A percentile compares a stretch with the other conserved stretches of the same genome.
Conservation (phyloP, 2,888 invertebrate genomes). For the Meta bourneti region DNA sequence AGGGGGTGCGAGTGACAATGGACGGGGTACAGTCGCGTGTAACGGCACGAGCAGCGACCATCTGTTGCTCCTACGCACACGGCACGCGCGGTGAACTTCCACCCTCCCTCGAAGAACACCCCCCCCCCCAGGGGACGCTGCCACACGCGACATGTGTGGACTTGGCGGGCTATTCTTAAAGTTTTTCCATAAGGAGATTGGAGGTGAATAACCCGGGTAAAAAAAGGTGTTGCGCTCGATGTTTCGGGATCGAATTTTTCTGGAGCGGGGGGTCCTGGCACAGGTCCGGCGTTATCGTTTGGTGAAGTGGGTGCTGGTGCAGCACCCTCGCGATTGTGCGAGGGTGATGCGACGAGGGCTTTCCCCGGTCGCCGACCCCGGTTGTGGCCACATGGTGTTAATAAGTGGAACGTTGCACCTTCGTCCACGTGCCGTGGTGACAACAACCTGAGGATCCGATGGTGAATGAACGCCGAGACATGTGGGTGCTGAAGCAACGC, state of each 20-base stretch:
- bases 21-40: conserved; percentile 66
- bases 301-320: conserved; percentile 40
- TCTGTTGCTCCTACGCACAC: conserved; percentile 75
- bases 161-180: conserved; percentile 45
- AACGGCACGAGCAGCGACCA: conserved; percentile 74
- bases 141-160: conserved; percentile 75
- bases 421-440: not conserved
- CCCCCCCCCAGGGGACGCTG: conserved; percentile 24
- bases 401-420: not conserved
- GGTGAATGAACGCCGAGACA: not conserved
- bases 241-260: not conserved
- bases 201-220: conserved; percentile 65
- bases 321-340: conserved; percentile 11
- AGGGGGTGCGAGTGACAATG: conserved; percentile 58
- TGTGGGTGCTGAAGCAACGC: not conserved
- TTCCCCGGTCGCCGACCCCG: not conserved
- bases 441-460: not conserved
- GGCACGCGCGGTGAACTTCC: conserved; percentile 60
- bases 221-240: conserved; percentile 48
- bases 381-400: not conserved
- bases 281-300: conserved; percentile 13
- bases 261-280: conserved; percentile 27
- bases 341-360: not conserved
- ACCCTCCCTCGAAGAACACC: conserved; percentile 35
- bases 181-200: conserved; percentile 10